A percentile compares a stretch with the other conserved stretches of the same genome.
Evolutionary conservation across 2,797 vertebrate genomes (phyloP).

Genomic region (Sebastes oblongus): DNA sequence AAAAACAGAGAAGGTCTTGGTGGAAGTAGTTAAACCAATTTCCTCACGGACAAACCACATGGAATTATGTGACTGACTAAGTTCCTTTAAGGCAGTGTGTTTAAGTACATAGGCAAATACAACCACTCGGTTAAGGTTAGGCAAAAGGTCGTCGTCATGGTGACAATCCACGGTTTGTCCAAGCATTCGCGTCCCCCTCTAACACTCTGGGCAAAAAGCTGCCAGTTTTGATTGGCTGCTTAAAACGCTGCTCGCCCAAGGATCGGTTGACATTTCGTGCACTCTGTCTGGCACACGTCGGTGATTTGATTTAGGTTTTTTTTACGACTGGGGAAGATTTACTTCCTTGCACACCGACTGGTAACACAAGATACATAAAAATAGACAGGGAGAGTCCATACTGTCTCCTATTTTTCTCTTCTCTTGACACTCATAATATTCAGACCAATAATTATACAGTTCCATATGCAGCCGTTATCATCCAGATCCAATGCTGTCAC

Average conservation of each 20-base stretch:
- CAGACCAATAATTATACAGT: neutral
- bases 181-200: neutral
- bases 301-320: neutral
- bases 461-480: neutral
- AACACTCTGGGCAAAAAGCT: neutral
- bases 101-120: neutral
- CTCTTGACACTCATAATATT: neutral
- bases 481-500: neutral
- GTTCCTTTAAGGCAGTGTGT: neutral
- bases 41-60: neutral
- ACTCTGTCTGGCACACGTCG: conserved; percentile 14
- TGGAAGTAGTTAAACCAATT: neutral
- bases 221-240: conserved; percentile 19
- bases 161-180: neutral
- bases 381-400: neutral
- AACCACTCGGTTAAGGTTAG: neutral
- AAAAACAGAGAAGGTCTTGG: neutral
- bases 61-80: neutral
- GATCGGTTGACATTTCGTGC: conserved; percentile 11
- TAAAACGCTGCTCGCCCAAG: neutral
- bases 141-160: neutral
- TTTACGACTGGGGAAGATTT: neutral
- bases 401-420: neutral
- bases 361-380: neutral
- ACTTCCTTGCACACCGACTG: neutral